These are phyloP conservation scores for Augochlora pura DNA, from an alignment of 1,140 invertebrate genomes.

Conservation along the genomic window DNA sequence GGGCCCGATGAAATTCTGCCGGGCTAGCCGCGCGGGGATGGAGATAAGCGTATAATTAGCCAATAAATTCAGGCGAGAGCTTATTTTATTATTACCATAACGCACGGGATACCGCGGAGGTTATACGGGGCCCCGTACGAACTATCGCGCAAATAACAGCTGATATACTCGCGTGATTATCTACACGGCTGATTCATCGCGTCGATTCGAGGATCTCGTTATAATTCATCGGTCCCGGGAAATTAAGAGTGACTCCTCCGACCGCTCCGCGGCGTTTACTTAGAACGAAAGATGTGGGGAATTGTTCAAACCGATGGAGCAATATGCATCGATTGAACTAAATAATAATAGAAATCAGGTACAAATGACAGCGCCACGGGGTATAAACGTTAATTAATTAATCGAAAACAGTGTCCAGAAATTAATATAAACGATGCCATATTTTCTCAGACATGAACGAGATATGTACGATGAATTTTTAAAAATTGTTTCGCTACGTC, in stretches of 20 bases:
- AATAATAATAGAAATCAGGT: background rate
- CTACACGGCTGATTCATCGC: constrained; percentile 33
- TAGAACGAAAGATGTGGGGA: too few species aligned
- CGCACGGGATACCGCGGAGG: constrained; percentile 26
- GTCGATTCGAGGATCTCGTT: constrained; percentile 9
- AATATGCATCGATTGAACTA: background rate
- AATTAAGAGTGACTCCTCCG: constrained; percentile 4
- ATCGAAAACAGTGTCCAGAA: too few species aligned
- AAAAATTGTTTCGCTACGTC: too few species aligned
- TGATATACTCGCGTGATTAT: constrained; percentile 42
- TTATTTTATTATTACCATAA: constrained; percentile 44
- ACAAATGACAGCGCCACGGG: too few species aligned
- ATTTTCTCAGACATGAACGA: too few species aligned
- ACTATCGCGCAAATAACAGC: constrained; percentile 26
- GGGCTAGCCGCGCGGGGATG: background rate
- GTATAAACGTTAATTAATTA: too few species aligned
- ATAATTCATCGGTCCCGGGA: constrained; percentile 15
- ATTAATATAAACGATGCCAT: too few species aligned
- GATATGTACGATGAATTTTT: too few species aligned
- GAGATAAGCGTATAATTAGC: constrained; percentile 34
- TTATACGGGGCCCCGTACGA: background rate
- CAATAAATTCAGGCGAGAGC: constrained; percentile 30
- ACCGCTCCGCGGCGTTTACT: background rate
- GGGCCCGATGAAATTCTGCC: constrained; percentile 5
- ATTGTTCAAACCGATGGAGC: background rate